Percentiles rank a stretch among this genome's conserved stretches.
Evolutionary conservation across 2,797 vertebrate species (phyloP).

Genomic region (Enteromius trimaculatus): DNA sequence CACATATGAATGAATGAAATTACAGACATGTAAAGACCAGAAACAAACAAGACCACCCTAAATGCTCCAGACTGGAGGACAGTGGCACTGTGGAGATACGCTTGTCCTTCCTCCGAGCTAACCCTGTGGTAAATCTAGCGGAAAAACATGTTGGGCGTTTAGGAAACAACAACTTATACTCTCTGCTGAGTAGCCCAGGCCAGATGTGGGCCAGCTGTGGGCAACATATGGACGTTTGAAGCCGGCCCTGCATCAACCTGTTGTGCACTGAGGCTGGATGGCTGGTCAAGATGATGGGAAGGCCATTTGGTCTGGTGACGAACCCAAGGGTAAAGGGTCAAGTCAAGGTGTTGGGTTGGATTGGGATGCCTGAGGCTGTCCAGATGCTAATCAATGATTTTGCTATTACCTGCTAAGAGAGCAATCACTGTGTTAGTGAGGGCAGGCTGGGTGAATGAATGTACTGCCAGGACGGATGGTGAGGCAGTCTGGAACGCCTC

Average conservation of each 20-base stretch:
- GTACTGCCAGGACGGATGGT: conserved; percentile 14
- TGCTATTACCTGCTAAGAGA: background rate
- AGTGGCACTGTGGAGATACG: background rate
- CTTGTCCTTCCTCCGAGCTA: conserved; percentile 34
- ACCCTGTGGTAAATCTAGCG: conserved; percentile 28
- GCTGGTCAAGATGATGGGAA: conserved; percentile 35
- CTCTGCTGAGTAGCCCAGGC: conserved; percentile 54
- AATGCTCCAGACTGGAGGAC: conserved; percentile 14
- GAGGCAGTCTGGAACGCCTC: conserved; percentile 37
- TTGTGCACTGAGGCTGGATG: conserved; percentile 72
- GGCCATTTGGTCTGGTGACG: conserved; percentile 57
- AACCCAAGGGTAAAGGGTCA: conserved; percentile 49
- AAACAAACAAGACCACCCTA: conserved; percentile 3
- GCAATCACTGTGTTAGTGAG: background rate
- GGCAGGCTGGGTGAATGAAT: background rate
- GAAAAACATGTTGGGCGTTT: conserved; percentile 52
- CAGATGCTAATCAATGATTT: conserved; percentile 21
- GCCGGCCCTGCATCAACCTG: conserved; percentile 83
- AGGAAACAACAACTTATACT: conserved; percentile 66
- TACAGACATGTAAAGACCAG: conserved; percentile 5
- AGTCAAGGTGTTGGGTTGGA: conserved; percentile 44
- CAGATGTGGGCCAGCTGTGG: conserved; percentile 73
- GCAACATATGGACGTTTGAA: conserved; percentile 75
- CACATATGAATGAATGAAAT: background rate
- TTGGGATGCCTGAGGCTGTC: background rate